A percentile compares a stretch with the other conserved stretches of the same genome.
Conservation (phyloP, 2,113 vertebrate species). For the Rissa tridactyla region DNA sequence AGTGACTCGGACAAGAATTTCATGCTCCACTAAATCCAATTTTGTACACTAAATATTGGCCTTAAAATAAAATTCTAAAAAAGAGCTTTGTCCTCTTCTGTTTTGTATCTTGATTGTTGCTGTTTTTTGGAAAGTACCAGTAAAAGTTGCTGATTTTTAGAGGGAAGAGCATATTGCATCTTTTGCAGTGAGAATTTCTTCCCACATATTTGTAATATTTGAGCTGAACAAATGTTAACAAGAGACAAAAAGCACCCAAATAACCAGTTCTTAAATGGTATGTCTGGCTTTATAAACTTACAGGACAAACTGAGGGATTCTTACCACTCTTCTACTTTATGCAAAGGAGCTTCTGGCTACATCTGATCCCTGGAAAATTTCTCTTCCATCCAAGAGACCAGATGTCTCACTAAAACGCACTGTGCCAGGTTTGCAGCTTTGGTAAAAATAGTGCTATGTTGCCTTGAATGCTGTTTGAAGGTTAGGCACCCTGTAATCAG, state of each 20-base stretch:
- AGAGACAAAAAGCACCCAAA: neutral
- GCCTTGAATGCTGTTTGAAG: neutral
- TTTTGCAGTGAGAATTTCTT: neutral
- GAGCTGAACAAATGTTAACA: neutral
- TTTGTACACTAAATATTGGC: neutral
- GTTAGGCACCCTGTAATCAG: neutral
- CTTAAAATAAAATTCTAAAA: neutral
- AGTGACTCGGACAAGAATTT: neutral
- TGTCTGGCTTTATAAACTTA: neutral
- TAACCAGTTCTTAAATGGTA: neutral
- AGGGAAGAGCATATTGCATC: neutral
- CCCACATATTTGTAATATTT: neutral
- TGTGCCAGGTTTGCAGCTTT: neutral
- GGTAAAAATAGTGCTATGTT: rapidly evolving
- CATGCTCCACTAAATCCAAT: neutral
- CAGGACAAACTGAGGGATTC: neutral
- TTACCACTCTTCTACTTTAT: neutral
- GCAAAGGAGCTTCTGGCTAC: neutral
- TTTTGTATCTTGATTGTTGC: neutral
- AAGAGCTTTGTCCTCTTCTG: neutral
- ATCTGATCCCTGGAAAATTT: neutral
- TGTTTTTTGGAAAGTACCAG: neutral
- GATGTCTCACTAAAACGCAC: neutral
- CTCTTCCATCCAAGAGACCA: neutral
- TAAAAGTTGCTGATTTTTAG: neutral